Evolutionary conservation across 2,888 invertebrate species (phyloP).

Genomic region (Allophyes oxyacanthae): DNA sequence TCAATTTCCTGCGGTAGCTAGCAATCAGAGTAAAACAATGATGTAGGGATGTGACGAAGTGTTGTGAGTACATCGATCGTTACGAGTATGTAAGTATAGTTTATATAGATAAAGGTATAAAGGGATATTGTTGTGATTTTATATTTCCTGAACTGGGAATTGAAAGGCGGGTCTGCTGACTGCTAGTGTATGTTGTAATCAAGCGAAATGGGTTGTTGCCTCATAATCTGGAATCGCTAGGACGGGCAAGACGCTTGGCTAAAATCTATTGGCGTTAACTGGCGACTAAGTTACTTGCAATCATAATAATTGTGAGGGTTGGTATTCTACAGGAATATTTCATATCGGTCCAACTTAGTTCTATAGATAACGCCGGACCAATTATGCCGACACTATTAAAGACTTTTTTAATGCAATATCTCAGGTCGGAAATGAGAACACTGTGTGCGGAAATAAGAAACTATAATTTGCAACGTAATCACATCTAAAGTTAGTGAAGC

Average conservation of each 20-base stretch:
- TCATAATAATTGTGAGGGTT: too few relatives aligned
- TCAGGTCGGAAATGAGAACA: slow-evolving; percentile 58
- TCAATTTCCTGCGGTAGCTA: slow-evolving; percentile 61
- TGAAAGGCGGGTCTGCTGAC: neutral
- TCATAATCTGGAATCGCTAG: too few relatives aligned
- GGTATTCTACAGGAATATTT: too few relatives aligned
- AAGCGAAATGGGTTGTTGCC: too few relatives aligned
- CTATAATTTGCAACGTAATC: slow-evolving; percentile 52
- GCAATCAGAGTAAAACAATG: slow-evolving; percentile 48
- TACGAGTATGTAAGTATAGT: neutral
- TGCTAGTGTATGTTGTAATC: too few relatives aligned
- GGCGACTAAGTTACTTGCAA: too few relatives aligned
- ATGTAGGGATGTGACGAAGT: slow-evolving; percentile 38
- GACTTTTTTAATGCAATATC: slow-evolving; percentile 48
- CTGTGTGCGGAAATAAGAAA: slow-evolving; percentile 41
- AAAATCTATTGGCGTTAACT: too few relatives aligned
- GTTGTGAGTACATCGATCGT: neutral
- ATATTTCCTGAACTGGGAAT: neutral
- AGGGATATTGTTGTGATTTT: slow-evolving; percentile 2
- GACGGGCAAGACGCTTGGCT: too few relatives aligned
- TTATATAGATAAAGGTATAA: neutral
- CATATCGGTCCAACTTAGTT: too few relatives aligned
- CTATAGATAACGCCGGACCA: too few relatives aligned
- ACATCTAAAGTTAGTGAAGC: slow-evolving; percentile 49
- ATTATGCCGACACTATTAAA: too few relatives aligned